Conservation (phyloP, 2,113 vertebrate genomes). For the Sporophila hypoxantha region DNA sequence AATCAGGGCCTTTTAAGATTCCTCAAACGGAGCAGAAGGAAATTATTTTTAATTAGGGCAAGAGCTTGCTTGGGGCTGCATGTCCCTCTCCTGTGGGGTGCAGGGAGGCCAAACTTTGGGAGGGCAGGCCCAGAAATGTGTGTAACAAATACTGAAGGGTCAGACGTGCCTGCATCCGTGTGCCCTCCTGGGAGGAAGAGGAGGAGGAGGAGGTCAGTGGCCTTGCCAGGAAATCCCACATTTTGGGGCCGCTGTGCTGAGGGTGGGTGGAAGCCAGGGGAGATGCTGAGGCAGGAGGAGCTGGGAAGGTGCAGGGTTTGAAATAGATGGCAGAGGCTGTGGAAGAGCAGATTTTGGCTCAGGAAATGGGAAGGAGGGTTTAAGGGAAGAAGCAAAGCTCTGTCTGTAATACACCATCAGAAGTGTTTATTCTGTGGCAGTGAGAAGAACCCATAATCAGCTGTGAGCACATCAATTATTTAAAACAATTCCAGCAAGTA, state of each 20-base stretch:
- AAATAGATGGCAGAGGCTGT: neutral
- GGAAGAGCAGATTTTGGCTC: neutral
- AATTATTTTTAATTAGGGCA: neutral
- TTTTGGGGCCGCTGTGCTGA: neutral
- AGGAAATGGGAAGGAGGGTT: neutral
- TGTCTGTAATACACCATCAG: neutral
- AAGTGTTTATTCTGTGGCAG: constrained; percentile 52
- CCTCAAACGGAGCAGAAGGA: neutral
- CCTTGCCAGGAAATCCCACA: neutral
- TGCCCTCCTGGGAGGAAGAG: neutral
- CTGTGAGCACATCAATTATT: constrained; percentile 6
- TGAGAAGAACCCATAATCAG: constrained; percentile 3
- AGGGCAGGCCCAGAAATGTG: neutral
- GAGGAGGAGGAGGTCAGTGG: neutral
- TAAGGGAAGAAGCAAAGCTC: neutral
- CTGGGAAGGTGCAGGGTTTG: neutral
- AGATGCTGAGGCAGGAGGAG: neutral
- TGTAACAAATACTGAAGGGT: fast-evolving
- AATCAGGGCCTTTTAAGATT: neutral
- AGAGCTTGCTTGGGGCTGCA: neutral
- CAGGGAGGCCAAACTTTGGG: neutral
- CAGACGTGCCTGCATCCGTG: neutral
- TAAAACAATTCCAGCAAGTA: constrained; percentile 44
- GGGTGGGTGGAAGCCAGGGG: fast-evolving
- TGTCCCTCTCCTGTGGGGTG: neutral